phyloP scores from a whole-genome alignment of 2,888 invertebrate species.

The Sarcophaga carnaria region DNA sequence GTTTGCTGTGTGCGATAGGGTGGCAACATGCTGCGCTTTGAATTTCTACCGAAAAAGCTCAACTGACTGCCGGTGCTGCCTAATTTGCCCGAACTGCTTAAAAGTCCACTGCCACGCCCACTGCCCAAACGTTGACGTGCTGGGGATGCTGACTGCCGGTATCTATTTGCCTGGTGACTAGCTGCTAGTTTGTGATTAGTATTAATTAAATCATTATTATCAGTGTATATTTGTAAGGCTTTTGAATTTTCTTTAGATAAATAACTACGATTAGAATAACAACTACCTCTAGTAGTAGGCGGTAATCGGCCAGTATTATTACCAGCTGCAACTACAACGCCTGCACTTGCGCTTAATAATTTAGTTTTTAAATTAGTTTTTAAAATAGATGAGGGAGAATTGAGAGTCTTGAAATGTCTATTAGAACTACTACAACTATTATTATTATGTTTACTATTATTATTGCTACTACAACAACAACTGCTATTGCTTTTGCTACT shows the following conservation, averaged over 20 bases:
- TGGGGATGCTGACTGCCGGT: slow-evolving; percentile 87
- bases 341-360: slow-evolving; percentile 63
- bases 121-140: slow-evolving; percentile 84
- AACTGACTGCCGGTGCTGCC: slow-evolving; percentile 74
- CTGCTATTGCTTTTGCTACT: slow-evolving; percentile 7
- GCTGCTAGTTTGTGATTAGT: slow-evolving; percentile 81
- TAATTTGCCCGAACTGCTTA: slow-evolving; percentile 76
- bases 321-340: background rate
- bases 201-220: slow-evolving; percentile 79
- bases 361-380: slow-evolving; percentile 67
- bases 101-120: slow-evolving; percentile 71
- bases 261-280: slow-evolving; percentile 71
- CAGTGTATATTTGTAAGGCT: slow-evolving; percentile 70
- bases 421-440: slow-evolving; percentile 57
- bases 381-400: slow-evolving; percentile 65
- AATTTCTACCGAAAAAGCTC: slow-evolving; percentile 76
- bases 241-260: slow-evolving; percentile 70
- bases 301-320: slow-evolving; percentile 1
- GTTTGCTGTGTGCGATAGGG: slow-evolving; percentile 79
- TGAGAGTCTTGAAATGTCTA: slow-evolving; percentile 63
- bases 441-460: slow-evolving; percentile 55
- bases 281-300: slow-evolving; percentile 49
- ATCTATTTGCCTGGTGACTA: slow-evolving; percentile 84
- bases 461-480: slow-evolving; percentile 43
- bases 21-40: slow-evolving; percentile 77